A percentile compares a stretch with the other conserved stretches of the same genome.
phyloP scores from a whole-genome alignment of 2,888 invertebrate species.

The Eugnorisma glareosa region DNA sequence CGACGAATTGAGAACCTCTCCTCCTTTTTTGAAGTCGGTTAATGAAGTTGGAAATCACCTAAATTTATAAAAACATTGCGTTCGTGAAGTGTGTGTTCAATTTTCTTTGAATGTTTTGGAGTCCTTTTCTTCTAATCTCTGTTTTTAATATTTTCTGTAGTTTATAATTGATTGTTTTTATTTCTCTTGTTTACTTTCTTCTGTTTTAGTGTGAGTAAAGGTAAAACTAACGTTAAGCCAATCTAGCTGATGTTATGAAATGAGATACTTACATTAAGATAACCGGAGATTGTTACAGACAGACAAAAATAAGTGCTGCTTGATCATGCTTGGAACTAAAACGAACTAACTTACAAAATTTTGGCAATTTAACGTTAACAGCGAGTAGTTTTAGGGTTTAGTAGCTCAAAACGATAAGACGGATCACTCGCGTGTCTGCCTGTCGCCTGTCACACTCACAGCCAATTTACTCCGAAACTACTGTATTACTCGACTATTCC shows the following conservation, averaged over 20 bases:
- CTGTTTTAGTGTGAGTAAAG: background rate
- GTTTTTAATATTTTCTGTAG: slow-evolving; percentile 7
- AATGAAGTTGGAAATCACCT: too few species aligned
- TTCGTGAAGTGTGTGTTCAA: too few species aligned
- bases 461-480: too few species aligned
- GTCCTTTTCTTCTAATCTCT: background rate
- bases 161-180: background rate
- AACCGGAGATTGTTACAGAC: background rate
- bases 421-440: too few species aligned
- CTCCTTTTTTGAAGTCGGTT: too few species aligned
- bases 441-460: too few species aligned
- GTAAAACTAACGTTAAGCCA: background rate
- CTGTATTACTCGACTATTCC: too few species aligned
- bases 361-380: background rate
- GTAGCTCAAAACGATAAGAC: too few species aligned
- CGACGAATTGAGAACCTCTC: too few species aligned
- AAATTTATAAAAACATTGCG: too few species aligned
- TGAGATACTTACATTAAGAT: background rate
- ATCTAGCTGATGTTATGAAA: background rate
- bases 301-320: background rate
- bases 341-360: background rate
- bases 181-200: background rate
- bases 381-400: background rate
- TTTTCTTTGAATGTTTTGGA: slow-evolving; percentile 17
- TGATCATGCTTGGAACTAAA: background rate